These are phyloP conservation scores for Bombus confusus DNA, from an alignment of 1,140 invertebrate genomes.

Conservation along the genomic window DNA sequence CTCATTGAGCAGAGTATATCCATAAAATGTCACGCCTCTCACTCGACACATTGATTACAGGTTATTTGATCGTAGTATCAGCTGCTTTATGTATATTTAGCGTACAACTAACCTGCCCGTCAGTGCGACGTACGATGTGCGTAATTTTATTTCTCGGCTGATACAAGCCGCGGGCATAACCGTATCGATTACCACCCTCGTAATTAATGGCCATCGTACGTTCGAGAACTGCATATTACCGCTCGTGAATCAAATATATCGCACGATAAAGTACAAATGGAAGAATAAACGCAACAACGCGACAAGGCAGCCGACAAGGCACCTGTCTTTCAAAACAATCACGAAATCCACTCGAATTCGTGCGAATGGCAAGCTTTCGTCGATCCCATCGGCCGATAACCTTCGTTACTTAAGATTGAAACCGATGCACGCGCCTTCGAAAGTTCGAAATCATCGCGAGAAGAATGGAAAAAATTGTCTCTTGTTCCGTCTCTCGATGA, in stretches of 20 bases:
- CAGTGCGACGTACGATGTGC: neutral
- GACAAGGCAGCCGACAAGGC: neutral
- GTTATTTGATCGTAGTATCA: constrained; percentile 11
- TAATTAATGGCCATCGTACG: constrained; percentile 27
- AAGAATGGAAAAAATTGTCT: neutral
- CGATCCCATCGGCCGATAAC: neutral
- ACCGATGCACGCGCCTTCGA: no score
- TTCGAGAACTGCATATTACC: constrained; percentile 7
- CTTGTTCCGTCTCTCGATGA: neutral
- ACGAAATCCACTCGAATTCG: neutral
- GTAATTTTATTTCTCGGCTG: constrained; percentile 2
- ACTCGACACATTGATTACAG: neutral
- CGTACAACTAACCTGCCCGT: neutral
- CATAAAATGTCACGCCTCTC: neutral
- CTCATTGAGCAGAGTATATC: neutral
- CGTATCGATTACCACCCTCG: neutral
- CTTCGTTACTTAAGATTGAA: neutral
- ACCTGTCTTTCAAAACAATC: constrained; percentile 14
- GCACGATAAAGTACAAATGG: neutral
- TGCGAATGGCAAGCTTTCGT: neutral
- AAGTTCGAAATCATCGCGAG: neutral
- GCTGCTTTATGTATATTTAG: neutral
- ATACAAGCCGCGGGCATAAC: neutral
- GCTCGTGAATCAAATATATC: neutral
- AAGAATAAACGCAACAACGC: neutral